Evolutionary conservation across 2,113 vertebrate species (phyloP), one percentile per base, ranked within the genome.

Genomic region (Oryzias melastigma): DNA sequence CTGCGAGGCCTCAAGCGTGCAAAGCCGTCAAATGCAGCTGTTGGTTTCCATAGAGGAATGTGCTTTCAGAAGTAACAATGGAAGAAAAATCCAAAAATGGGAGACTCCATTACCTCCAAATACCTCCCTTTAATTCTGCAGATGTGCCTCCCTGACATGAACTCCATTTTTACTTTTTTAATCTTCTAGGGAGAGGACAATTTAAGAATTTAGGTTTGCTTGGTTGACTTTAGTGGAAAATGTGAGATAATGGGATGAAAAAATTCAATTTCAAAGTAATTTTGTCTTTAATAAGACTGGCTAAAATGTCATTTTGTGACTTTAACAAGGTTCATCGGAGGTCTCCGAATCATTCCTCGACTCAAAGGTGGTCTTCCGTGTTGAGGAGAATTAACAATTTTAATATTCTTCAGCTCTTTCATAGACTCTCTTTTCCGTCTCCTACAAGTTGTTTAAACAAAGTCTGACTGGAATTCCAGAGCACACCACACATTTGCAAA

Each of bases 61-160:
- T 22, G 49, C 41, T 65, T 7, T 25, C 43, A 66, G 24, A 57
- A 65, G 66, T 46, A 57, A 61, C 49, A 57, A 68, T 54, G 51
- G 66, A 74, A 50, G 68, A 64, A 72, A 80, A 78, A 55, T 50
- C 54, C 59, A 73, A 74, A n/a, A 80, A 84, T 45, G 47, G 58
- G 77, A 80, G 64, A 67, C 19, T 42, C 40, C 42, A 66, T 68
- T 70, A 62, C 24, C 50, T 51, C 45, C 47, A 44, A 52, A 77
- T 63, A 61, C 53, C 60, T 67, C 47, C 2, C 29, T 79, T 73
- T 62, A 46, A 71, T 59, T 70, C 53, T 52, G 61, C 19, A 42
- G 47, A 64, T 46, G 51, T 66, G 55, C 48, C 43, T 4, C 3
- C 18, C 62, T 60, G 74, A 56, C 52, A 62, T 1, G 14, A 18